Evolutionary conservation across 92 coral and sea anemone species (phyloP), one percentile per base, ranked within the genome.

Genomic region (Zoanthus sansibaricus): DNA sequence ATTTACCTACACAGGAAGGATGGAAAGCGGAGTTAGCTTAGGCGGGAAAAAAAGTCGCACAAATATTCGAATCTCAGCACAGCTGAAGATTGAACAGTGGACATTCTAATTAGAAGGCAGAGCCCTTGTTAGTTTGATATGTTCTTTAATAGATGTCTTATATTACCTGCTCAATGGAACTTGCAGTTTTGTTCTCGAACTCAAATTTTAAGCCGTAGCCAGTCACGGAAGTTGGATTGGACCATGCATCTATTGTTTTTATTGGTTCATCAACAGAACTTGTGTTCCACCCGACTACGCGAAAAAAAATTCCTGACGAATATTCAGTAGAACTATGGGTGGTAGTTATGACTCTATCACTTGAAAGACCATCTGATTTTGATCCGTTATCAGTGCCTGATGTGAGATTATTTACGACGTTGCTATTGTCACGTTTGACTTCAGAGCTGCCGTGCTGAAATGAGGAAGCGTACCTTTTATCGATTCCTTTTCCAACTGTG

Each of bases 161-260:
- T 8, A 20, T 8, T 80, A 80, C 75, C 85, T 66, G 74, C 25
- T 80, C 75, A 47, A 31, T 7, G 59, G 6, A 32, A 46, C 61
- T 52, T 15, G 85, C 9, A 6, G 85, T 80, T 80, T 20, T 17
- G 25, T 80, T 80, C 9, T 80, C 75, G 45, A 67, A n/a, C 66
- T 80, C 85, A 7, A 80, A 25, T 25, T 80, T 80, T 17, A 80
- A 44, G 9, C 85, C 85, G 70, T 80, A 80, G 14, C 85, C 73
- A 10, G 61, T 64, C 52, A 13, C 14, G 1, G 16, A n/a, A 6
- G 74, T 64, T 12, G 85, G 85, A 8, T 5, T 25, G 15, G 85
- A 80, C 85, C 75, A 80, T 1, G 66, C 75, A 45, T 80, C 85
- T 4, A 55, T 80, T 12, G 56, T 80, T 25, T 66, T 49, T 14